Conservation (phyloP, 2,113 vertebrate genomes). For the Podiceps cristatus region DNA sequence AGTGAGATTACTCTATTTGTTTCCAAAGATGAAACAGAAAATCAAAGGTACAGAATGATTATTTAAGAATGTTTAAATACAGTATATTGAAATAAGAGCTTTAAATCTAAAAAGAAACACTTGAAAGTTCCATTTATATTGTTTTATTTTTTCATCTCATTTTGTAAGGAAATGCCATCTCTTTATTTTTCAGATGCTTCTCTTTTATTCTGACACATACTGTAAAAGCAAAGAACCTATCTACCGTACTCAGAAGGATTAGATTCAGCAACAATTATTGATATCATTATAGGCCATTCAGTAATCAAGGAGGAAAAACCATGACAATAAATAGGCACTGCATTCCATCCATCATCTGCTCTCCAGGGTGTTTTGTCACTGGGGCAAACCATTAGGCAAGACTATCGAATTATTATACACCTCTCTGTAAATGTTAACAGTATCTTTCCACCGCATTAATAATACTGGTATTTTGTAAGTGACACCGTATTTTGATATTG, state of each 20-base stretch:
- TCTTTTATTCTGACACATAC: constrained; percentile 29
- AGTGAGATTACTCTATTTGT: constrained; percentile 80
- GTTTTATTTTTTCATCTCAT: constrained; percentile 80
- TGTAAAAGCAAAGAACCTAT: constrained; percentile 16
- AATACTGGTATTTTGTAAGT: constrained; percentile 47
- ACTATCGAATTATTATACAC: background rate
- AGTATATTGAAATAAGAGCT: constrained; percentile 74
- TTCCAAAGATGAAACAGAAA: constrained; percentile 69
- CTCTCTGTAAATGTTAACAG: constrained; percentile 51
- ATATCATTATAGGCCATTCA: background rate
- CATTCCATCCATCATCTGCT: background rate
- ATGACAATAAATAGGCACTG: background rate
- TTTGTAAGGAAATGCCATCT: constrained; percentile 70
- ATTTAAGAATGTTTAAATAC: constrained; percentile 79
- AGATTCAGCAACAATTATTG: constrained; percentile 8
- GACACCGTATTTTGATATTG: constrained; percentile 48
- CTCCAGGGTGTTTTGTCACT: constrained; percentile 26
- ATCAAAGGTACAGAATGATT: constrained; percentile 77
- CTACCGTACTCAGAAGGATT: background rate
- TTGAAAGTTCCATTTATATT: constrained; percentile 69
- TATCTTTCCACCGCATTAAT: constrained; percentile 16
- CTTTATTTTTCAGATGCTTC: constrained; percentile 37
- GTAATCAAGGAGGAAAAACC: background rate
- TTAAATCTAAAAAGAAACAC: constrained; percentile 75
- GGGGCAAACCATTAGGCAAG: background rate